phyloP scores from a whole-genome alignment of 2,797 vertebrate genomes.

The Eremophila alpestris region DNA sequence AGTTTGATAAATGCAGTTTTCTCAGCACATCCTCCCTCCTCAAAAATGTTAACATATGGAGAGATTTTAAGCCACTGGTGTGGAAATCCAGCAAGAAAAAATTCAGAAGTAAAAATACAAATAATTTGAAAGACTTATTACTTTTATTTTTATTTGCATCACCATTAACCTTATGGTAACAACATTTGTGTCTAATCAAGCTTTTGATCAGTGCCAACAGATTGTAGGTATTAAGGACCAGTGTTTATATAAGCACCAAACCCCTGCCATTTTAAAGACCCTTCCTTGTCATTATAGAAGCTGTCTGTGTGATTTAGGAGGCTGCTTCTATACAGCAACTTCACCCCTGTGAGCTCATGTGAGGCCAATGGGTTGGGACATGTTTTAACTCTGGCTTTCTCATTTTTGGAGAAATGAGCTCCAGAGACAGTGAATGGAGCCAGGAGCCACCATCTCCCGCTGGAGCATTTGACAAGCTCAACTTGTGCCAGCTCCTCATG shows the following conservation, averaged over 20 bases:
- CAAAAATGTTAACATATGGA: background rate
- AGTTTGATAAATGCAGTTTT: background rate
- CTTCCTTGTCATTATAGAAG: background rate
- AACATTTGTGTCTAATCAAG: background rate
- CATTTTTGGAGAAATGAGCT: background rate
- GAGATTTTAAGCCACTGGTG: background rate
- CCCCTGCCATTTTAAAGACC: background rate
- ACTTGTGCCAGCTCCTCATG: background rate
- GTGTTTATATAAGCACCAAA: background rate
- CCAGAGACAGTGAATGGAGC: background rate
- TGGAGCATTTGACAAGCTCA: background rate
- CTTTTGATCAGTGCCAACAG: background rate
- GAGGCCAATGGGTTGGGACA: background rate
- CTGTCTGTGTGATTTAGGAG: background rate
- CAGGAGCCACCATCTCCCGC: background rate
- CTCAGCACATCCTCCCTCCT: background rate
- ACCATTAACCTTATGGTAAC: background rate
- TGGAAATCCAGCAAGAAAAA: background rate
- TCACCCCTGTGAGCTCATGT: background rate
- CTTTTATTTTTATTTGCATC: background rate
- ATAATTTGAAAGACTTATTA: background rate
- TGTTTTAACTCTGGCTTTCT: background rate
- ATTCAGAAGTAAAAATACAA: background rate
- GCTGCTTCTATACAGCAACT: background rate
- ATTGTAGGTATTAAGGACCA: background rate